These are phyloP conservation scores for Neodiprion virginianus DNA, from an alignment of 1,140 invertebrate species.

Conservation along the genomic window DNA sequence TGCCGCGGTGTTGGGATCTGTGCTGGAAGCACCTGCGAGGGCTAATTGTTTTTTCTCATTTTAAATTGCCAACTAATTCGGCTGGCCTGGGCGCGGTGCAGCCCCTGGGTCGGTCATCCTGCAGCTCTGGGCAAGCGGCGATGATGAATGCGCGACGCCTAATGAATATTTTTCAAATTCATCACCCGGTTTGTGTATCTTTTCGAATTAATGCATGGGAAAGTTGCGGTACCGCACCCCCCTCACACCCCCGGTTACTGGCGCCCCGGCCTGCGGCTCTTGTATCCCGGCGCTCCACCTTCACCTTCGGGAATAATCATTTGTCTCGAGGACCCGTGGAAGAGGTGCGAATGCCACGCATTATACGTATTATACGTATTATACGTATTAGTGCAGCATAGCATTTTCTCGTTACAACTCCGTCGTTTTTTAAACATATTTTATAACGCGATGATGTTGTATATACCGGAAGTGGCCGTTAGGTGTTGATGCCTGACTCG, in stretches of 20 bases:
- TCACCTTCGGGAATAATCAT: not conserved
- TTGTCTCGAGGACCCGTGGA: not conserved
- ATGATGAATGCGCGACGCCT: slow-evolving; percentile 10
- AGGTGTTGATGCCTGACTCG: not conserved
- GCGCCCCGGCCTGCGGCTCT: too few species aligned
- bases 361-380: not conserved
- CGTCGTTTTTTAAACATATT: too few species aligned
- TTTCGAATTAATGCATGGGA: slow-evolving; percentile 1
- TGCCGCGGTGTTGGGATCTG: slow-evolving; percentile 15
- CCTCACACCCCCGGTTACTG: too few species aligned
- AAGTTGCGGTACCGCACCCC: not conserved
- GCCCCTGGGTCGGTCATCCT: not conserved
- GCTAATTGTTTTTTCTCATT: slow-evolving; percentile 27
- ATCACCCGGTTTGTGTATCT: slow-evolving; percentile 16
- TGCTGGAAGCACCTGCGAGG: slow-evolving; percentile 27
- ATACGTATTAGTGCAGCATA: not conserved
- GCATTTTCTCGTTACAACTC: not conserved
- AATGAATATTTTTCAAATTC: slow-evolving; percentile 21
- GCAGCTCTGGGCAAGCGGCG: not conserved
- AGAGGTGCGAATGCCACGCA: not conserved
- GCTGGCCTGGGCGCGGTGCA: not conserved
- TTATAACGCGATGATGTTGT: not conserved
- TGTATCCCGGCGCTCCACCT: not conserved
- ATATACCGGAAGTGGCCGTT: slow-evolving; percentile 2
- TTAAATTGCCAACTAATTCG: slow-evolving; percentile 32